These are phyloP conservation scores for Apis mellifera DNA, from an alignment of 1,140 invertebrate species.

Conservation along the genomic window Amel_HAv3.1 CM009938.2:1071001-1071500, in stretches of 20 bases:
- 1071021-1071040: neutral
- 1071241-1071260: conserved; percentile 29
- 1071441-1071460: conserved; percentile 1
- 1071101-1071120: neutral
- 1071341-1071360: conserved; percentile 59
- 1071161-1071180: neutral
- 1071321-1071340: conserved; percentile 46
- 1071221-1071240: too few relatives aligned
- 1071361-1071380: conserved; percentile 42
- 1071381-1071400: conserved; percentile 18
- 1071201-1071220: neutral
- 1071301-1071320: too few relatives aligned
- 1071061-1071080: neutral
- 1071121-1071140: neutral
- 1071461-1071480: neutral
- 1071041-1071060: neutral
- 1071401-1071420: conserved; percentile 45
- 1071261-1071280: neutral
- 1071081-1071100: conserved; percentile 6
- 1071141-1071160: neutral
- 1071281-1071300: conserved; percentile 1
- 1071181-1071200: neutral
- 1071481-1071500: neutral
- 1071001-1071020: conserved; percentile 19
- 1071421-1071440: conserved; percentile 34